These are phyloP conservation scores for Pseudobourletiella spinata DNA, from an alignment of 1,140 invertebrate genomes.

Conservation along the genomic window DNA sequence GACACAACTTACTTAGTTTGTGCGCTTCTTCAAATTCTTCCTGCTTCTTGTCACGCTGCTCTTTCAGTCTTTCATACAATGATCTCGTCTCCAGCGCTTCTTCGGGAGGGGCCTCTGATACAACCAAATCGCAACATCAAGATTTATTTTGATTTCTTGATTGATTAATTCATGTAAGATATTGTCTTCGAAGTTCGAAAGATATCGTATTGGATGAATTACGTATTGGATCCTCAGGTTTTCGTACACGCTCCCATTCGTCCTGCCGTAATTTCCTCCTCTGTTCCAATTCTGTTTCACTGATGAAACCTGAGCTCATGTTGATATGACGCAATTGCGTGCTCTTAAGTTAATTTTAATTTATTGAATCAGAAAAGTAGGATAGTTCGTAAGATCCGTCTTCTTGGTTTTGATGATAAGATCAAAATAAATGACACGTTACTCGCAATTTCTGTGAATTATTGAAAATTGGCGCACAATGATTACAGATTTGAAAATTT, in stretches of 20 bases:
- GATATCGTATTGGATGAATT: conserved; percentile 19
- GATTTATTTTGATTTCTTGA: background rate
- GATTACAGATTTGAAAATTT: no score
- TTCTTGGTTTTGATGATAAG: no score
- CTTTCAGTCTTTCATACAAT: conserved; percentile 78
- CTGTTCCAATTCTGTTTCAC: conserved; percentile 74
- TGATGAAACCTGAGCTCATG: conserved; percentile 85
- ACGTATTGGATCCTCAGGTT: conserved; percentile 79
- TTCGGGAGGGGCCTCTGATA: conserved; percentile 69
- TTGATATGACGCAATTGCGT: no score
- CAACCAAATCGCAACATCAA: background rate
- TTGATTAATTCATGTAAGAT: background rate
- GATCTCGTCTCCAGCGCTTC: conserved; percentile 60
- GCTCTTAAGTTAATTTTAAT: no score
- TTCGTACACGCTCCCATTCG: conserved; percentile 89
- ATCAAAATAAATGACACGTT: no score
- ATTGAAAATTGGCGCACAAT: no score
- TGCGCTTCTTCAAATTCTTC: conserved; percentile 90
- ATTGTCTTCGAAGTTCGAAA: background rate
- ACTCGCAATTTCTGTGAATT: no score
- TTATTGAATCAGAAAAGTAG: no score
- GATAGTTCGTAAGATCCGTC: no score
- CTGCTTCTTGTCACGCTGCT: conserved; percentile 81
- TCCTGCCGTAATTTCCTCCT: conserved; percentile 67
- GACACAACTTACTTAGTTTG: conserved; percentile 66